These are phyloP conservation scores for Lophura swinhoii DNA, from an alignment of 2,797 vertebrate species.

Conservation along the genomic window DNA sequence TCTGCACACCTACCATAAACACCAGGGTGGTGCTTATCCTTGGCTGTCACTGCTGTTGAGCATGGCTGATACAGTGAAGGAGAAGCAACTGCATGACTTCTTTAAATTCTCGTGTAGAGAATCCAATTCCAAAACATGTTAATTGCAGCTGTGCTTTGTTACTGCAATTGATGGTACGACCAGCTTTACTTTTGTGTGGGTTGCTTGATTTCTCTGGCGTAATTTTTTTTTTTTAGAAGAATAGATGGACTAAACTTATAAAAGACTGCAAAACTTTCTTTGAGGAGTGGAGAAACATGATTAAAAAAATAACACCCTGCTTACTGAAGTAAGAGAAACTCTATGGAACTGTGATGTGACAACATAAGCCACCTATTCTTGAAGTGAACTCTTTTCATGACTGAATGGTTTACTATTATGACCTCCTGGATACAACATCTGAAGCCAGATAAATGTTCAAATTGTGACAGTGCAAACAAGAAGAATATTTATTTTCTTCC, in stretches of 20 bases:
- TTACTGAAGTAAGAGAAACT: neutral
- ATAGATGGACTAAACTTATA: neutral
- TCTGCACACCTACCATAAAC: neutral
- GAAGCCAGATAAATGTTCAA: neutral
- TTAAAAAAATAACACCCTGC: neutral
- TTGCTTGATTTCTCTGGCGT: neutral
- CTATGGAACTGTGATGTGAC: neutral
- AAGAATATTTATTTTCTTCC: neutral
- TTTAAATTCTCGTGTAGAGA: neutral
- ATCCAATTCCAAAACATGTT: neutral
- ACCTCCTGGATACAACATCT: neutral
- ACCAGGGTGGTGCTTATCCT: neutral
- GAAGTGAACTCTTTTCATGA: neutral
- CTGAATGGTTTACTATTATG: neutral
- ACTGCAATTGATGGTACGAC: neutral
- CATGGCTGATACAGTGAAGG: neutral
- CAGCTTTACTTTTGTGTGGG: neutral
- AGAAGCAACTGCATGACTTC: rapidly evolving
- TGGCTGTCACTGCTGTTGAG: neutral
- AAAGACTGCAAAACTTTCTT: neutral
- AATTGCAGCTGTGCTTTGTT: neutral
- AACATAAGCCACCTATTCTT: neutral
- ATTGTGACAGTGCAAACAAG: neutral
- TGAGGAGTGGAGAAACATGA: neutral
- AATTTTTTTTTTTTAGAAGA: neutral